Conservation (phyloP, 2,888 invertebrate species). For the Athalia circularis region DNA sequence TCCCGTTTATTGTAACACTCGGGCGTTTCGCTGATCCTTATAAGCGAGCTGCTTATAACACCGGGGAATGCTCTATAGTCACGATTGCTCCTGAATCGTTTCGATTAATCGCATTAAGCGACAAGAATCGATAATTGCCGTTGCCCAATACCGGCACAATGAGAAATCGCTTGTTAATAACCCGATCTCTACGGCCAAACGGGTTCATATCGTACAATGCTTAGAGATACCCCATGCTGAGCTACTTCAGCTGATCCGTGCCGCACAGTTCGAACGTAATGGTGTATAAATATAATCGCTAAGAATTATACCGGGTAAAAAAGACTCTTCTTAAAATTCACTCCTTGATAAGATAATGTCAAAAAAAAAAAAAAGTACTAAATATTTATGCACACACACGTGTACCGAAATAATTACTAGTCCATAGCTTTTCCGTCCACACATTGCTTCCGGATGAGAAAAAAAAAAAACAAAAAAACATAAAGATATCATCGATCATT, state of each 20-base stretch:
- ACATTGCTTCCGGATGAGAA: no score
- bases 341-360: no score
- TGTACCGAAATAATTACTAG: no score
- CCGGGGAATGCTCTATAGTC: slow-evolving; percentile 49
- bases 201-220: slow-evolving; percentile 35
- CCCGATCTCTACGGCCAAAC: slow-evolving; percentile 45
- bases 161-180: slow-evolving; percentile 53
- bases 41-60: slow-evolving; percentile 27
- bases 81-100: slow-evolving; percentile 62
- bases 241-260: slow-evolving; percentile 52
- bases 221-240: slow-evolving; percentile 58
- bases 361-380: no score
- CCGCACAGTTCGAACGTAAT: slow-evolving; percentile 13
- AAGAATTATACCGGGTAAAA: no score
- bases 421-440: no score
- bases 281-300: background rate
- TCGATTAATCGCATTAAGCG: slow-evolving; percentile 64
- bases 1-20: no score
- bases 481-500: no score
- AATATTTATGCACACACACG: no score
- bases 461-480: no score
- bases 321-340: no score
- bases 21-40: no score
- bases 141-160: slow-evolving; percentile 60
- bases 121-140: slow-evolving; percentile 66